These are phyloP conservation scores for Neogobius melanostomus DNA, from an alignment of 2,113 vertebrate species.

Conservation along the genomic window DNA sequence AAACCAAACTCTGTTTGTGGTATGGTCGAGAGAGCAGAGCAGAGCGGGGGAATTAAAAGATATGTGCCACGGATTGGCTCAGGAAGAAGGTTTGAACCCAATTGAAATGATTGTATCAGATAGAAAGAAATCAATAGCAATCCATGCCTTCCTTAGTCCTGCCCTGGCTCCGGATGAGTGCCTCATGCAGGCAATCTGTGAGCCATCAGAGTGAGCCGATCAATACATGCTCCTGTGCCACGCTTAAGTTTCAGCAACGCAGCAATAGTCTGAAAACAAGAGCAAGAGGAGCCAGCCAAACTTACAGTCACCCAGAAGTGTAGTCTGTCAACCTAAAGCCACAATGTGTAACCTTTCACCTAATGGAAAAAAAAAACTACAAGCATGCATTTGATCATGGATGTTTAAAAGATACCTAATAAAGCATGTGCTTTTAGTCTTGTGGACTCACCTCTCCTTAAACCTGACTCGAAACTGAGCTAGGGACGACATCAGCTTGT, in stretches of 20 bases:
- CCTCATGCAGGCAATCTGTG: slow-evolving; percentile 76
- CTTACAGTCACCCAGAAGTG: neutral
- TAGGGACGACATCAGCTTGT: no score
- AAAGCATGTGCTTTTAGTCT: no score
- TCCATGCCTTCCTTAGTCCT: slow-evolving; percentile 80
- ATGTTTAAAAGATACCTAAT: no score
- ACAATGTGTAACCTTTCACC: no score
- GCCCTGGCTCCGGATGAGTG: slow-evolving; percentile 74
- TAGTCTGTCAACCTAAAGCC: neutral
- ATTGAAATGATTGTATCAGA: slow-evolving; percentile 85
- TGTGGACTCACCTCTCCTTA: no score
- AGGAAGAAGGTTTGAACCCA: slow-evolving; percentile 76
- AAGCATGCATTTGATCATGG: no score
- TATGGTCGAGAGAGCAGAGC: slow-evolving; percentile 49
- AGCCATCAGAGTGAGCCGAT: slow-evolving; percentile 76
- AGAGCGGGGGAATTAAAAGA: slow-evolving; percentile 70
- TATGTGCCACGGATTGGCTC: slow-evolving; percentile 67
- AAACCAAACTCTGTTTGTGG: slow-evolving; percentile 75
- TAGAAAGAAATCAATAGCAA: slow-evolving; percentile 83
- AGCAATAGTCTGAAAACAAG: slow-evolving; percentile 56
- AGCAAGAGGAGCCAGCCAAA: slow-evolving; percentile 35
- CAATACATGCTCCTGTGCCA: slow-evolving; percentile 63
- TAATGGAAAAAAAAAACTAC: no score
- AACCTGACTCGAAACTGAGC: no score
- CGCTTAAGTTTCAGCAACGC: slow-evolving; percentile 62